Conservation (phyloP, 2,888 invertebrate species). For the Lithosia quadra region DNA sequence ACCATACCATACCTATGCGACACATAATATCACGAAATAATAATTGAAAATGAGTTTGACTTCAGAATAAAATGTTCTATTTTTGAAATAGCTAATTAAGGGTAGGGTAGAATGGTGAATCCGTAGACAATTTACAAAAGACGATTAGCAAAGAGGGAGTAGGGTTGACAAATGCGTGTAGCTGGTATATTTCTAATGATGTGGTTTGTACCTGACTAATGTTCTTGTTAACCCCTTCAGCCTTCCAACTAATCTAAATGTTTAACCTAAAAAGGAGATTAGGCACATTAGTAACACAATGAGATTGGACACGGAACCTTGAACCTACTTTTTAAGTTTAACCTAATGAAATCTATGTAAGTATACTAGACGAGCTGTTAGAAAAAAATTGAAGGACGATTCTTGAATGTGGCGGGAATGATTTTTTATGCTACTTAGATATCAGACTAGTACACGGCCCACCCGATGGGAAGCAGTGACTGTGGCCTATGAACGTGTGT, state of each 20-base stretch:
- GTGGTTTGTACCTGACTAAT: neutral
- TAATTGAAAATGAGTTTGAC: too few species aligned
- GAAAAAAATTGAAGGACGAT: too few species aligned
- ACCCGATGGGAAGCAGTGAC: too few species aligned
- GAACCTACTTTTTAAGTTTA: neutral
- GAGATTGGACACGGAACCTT: neutral
- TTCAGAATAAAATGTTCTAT: too few species aligned
- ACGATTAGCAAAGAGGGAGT: neutral
- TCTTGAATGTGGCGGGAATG: too few species aligned
- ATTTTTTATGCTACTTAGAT: too few species aligned
- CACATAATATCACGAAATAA: too few species aligned
- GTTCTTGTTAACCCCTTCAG: neutral
- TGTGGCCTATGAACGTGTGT: too few species aligned
- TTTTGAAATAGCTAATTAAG: neutral
- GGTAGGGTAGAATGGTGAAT: neutral
- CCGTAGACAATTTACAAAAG: neutral
- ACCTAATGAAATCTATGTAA: too few species aligned
- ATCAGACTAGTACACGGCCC: too few species aligned
- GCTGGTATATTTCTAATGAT: neutral
- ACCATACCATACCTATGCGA: too few species aligned
- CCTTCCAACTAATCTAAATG: neutral
- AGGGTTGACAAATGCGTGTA: neutral
- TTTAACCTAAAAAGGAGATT: conserved; percentile 1
- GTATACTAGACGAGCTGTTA: too few species aligned
- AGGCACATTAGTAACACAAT: neutral